Percentiles rank a stretch among this genome's conserved stretches.
Evolutionary conservation across 2,113 vertebrate genomes (phyloP).

Genomic region (Chiloscyllium plagiosum): DNA sequence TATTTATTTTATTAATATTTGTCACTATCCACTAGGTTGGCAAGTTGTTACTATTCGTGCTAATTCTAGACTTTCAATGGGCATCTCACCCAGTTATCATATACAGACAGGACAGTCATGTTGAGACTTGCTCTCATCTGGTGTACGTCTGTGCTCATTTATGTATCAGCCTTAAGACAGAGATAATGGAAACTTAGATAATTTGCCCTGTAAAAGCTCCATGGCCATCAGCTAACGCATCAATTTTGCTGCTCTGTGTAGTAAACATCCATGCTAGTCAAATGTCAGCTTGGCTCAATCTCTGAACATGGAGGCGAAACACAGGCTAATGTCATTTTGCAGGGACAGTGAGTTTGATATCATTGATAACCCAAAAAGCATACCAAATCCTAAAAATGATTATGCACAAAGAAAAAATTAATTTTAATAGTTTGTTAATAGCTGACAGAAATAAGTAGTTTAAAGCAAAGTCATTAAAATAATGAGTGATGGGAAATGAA

Average conservation of each 20-base stretch:
- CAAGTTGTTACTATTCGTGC: not conserved
- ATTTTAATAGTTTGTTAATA: not conserved
- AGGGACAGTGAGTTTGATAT: not conserved
- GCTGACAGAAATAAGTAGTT: not conserved
- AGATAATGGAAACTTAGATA: not conserved
- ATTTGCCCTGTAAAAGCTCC: not conserved
- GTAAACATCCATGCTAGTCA: not conserved
- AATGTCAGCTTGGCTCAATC: not conserved
- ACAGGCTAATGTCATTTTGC: not conserved
- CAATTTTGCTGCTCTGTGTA: not conserved
- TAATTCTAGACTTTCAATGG: not conserved
- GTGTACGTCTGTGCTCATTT: not conserved
- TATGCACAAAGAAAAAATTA: not conserved
- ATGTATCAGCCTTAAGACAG: not conserved
- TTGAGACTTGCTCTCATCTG: not conserved
- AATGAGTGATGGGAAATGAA: not conserved
- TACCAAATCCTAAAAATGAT: not conserved
- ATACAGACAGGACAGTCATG: not conserved
- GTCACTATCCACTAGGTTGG: not conserved
- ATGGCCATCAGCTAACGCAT: not conserved
- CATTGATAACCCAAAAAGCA: not conserved
- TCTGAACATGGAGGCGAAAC: not conserved
- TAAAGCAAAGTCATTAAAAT: not conserved
- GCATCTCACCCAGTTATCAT: not conserved
- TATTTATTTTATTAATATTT: not conserved